Base-by-base conservation (phyloP, 2,888 invertebrate species). In the Tetranychus truncatus region DNA sequence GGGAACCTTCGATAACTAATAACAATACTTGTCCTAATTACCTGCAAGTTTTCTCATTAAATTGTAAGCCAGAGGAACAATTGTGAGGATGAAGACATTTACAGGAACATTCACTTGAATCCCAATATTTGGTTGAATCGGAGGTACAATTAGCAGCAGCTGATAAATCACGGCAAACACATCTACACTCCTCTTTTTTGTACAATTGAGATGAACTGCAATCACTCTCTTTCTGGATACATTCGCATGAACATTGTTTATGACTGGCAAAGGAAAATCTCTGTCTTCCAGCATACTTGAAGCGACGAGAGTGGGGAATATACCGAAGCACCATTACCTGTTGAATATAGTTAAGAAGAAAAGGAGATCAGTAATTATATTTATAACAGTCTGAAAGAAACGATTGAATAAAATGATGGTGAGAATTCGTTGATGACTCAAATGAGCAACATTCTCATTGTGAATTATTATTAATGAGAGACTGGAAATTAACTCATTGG, bases 271-370 rank as follows among this genome's bases (percentile, higher is more conserved):
- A 66, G 1, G 45, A 15, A 45, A 76, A 74, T 24, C 65, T 45
- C 72, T 76, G 45, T 11, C 75, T 55, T 8, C 76, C 76, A 15
- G 66, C 69, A 24, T 73, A 74, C 20, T 73, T 73, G 21, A 76
- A 76, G 6, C 21, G 44, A 8, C 72, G 55, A 24, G 72, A 66
- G 8, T 9, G 6, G 1, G 24, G 20, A 15, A 75, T 71, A 69
- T 75, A 77, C n/a, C 72, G 74, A 21, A 77, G 44, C 18, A 72
- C 74, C 44, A 77, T 66, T 34, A 74, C 76, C 76, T 76, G 34
- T 34, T 34, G 4, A 34, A 55, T 45, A n/a, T 8, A n/a, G 11
- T 8, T 0, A 1, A 65, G 11, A 46, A 11, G 9, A 45, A 45
- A 18, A 55, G 11, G 11, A 55, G 15, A 15, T 55, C 55, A 34